Evolutionary conservation across 2,797 vertebrate species (phyloP), one percentile per base, ranked within the genome.

Genomic region (Mus spretus): DNA sequence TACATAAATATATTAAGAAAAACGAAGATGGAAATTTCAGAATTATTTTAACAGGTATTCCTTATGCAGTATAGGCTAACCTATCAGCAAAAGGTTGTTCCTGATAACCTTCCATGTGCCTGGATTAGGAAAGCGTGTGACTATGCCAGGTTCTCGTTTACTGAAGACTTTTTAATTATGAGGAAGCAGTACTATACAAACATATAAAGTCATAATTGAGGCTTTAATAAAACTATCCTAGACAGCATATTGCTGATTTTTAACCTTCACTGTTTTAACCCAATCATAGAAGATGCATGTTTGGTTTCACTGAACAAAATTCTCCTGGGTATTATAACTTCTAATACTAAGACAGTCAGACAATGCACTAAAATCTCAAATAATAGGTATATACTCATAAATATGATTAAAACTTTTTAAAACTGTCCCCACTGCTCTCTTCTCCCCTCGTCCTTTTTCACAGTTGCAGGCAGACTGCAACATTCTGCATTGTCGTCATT

Each of bases 61-160:
- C 7, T 20, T 40, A 3, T 37, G 2, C 9, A 53, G 8, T 14
- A 0, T 2, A 20, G 4, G 2, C 31, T 47, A 14, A 40, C 40
- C 31, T 20, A 47, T 47, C 6, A 44, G 31, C 17, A 34, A 10
- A 10, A n/a, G 1, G 40, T 26, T 44, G 1, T 78, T 19, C 1
- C 50, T 34, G 7, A 9, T n/a, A 14, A 63, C 40, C 4, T 47
- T 40, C 44, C 59, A 65, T n/a, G 13, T 26, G 7, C 20, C 24
- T 34, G 4, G 13, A 65, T 37, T 47, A 63, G 1, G 5, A 15
- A 22, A 24, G 2, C 13, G 6, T 10, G 6, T 4, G 3, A 47
- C 13, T 24, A n/a, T 78, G 6, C 3, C 13, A 31, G 19, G 3
- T 77, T 74, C 40, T 78, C 59, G 89, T 26, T 74, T 75, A 75